Base-by-base conservation (phyloP, 1,140 invertebrate genomes). In the Drosophila ercepeae region DNA sequence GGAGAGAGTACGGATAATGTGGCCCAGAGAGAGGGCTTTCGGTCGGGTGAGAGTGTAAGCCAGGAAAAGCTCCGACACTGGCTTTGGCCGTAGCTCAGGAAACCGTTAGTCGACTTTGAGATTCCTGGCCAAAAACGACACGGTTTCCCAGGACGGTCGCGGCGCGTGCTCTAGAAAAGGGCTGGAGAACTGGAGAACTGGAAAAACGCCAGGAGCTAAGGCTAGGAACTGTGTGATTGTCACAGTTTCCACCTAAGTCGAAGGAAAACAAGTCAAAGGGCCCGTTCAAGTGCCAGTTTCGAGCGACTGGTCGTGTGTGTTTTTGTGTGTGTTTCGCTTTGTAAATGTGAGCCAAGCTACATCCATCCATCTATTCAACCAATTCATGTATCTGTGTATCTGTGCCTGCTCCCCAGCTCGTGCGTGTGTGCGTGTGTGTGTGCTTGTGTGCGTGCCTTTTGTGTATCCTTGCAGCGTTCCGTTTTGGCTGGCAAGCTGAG, bases 251-350 rank as follows among this genome's bases (percentile, higher is more conserved):
- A 45, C 61, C 53, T 46, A 58, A 68, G 67, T 69, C 74, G 75
- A 64, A 73, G 75, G 63, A 76, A 86, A 86, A 86, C 58, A 63
- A 74, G 68, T 58, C 58, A 81, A 77, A 81, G 86, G 76, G 76
- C 81, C 70, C 78, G 54, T 70, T 84, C 84, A 81, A 84, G 63
- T 84, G 76, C 67, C 76, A 69, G 72, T 83, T 84, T 64, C 53
- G 6, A 16, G 14, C 8, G 39, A 49, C 60, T 61, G 44, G 52
- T 70, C 44, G 46, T 45, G 54, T 75, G 69, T 50, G 39, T 45
- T 36, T 46, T 14, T 50, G 57, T 64, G 46, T 48, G 51, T 61
- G 53, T 54, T 65, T 42, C 45, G 19, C 4, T 59, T 39, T 53
- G 34, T 52, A 39, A 39, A 39, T 39, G 45, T 18, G 46, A 32